Percentiles rank a stretch among this genome's conserved stretches.
Conservation (phyloP, 1,140 invertebrate species). For the Drosophila mojavensis region DNA sequence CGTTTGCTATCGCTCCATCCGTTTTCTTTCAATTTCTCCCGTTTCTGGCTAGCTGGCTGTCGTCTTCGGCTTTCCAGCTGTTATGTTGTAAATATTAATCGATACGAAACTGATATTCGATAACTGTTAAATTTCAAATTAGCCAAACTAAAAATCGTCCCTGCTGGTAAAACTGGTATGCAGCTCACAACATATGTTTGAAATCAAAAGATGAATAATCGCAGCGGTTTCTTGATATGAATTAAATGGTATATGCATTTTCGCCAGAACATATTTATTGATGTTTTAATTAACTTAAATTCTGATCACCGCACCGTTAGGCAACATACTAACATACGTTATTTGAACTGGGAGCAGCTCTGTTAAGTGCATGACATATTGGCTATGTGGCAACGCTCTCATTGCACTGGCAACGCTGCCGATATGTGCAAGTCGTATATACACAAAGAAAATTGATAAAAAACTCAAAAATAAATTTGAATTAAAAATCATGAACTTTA, state of each 20-base stretch:
- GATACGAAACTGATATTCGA: slow-evolving; percentile 3
- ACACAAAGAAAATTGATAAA: slow-evolving; percentile 72
- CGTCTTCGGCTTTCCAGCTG: slow-evolving; percentile 39
- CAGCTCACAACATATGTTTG: not conserved
- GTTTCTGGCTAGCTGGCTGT: slow-evolving; percentile 18
- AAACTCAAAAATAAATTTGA: slow-evolving; percentile 17
- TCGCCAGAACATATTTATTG: no score
- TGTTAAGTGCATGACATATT: slow-evolving; percentile 23
- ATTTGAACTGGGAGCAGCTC: slow-evolving; percentile 3
- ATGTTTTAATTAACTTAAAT: no score
- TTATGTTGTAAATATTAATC: slow-evolving; percentile 21
- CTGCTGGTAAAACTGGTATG: slow-evolving; percentile 5
- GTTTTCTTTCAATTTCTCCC: slow-evolving; percentile 39
- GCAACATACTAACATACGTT: not conserved
- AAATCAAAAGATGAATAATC: no score
- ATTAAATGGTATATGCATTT: no score
- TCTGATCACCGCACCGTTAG: not conserved
- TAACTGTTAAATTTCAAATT: not conserved
- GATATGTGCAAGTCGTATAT: slow-evolving; percentile 62
- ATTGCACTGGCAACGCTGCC: slow-evolving; percentile 52
- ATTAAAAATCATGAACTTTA: slow-evolving; percentile 64
- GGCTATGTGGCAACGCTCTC: slow-evolving; percentile 29
- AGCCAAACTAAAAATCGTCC: not conserved
- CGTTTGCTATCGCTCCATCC: slow-evolving; percentile 50
- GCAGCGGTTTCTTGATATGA: no score